Conservation (phyloP, 2,888 invertebrate species). For the Eumacrocentrus americanus region DNA sequence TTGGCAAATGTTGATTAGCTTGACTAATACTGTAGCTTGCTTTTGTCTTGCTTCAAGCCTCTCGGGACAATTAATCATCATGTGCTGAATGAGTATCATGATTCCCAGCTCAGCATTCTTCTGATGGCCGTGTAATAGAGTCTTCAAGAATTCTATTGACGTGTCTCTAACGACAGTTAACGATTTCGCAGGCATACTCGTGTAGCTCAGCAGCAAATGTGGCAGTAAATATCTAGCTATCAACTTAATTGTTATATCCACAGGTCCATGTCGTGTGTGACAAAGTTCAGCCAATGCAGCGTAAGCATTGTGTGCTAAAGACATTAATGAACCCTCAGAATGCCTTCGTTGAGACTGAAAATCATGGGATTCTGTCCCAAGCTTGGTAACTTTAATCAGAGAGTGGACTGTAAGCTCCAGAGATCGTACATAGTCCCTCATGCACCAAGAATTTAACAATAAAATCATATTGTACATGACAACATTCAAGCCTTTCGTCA, state of each 20-base stretch:
- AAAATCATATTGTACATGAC: constrained; percentile 58
- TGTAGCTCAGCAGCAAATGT: constrained; percentile 48
- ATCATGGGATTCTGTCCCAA: constrained; percentile 45
- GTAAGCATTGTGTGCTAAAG: constrained; percentile 56
- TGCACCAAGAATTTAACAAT: constrained; percentile 58
- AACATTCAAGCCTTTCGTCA: constrained; percentile 54
- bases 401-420: constrained; percentile 58
- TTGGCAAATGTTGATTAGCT: constrained; percentile 46
- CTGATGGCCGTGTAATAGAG: constrained; percentile 40
- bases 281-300: constrained; percentile 57
- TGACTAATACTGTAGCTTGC: constrained; percentile 50
- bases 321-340: constrained; percentile 37
- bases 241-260: constrained; percentile 52
- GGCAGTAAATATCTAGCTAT: constrained; percentile 61
- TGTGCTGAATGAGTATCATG: constrained; percentile 48
- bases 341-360: constrained; percentile 26
- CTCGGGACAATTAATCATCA: constrained; percentile 54
- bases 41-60: constrained; percentile 52
- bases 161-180: constrained; percentile 45
- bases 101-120: constrained; percentile 43
- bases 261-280: constrained; percentile 60
- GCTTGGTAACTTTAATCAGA: constrained; percentile 52
- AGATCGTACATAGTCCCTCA: constrained; percentile 60
- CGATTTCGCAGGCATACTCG: constrained; percentile 12
- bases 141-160: constrained; percentile 46